phyloP scores from a whole-genome alignment of 2,797 vertebrate species.

The Catostomus latipinnis region DNA sequence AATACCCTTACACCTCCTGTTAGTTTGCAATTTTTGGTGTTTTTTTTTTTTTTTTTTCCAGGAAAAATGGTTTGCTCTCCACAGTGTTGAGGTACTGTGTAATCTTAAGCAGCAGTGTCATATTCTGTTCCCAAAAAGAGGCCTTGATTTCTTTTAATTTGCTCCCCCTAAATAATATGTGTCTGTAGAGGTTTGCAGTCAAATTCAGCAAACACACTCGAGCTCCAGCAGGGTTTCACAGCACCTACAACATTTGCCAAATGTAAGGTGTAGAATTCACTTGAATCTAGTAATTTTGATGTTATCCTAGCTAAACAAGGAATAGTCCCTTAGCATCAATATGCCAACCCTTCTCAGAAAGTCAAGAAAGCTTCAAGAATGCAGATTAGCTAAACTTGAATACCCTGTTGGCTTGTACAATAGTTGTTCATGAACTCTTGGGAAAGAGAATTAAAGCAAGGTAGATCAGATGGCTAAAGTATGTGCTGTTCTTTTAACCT shows the following conservation, averaged over 20 bases:
- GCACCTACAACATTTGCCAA: not conserved
- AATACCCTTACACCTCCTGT: not conserved
- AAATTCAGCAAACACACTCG: not conserved
- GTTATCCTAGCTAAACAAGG: not conserved
- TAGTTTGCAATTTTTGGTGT: not conserved
- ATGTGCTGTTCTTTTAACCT: too few species aligned
- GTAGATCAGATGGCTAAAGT: too few species aligned
- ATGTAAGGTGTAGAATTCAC: not conserved
- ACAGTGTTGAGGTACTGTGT: not conserved
- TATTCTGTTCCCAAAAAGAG: not conserved
- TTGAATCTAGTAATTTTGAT: not conserved
- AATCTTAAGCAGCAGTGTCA: not conserved
- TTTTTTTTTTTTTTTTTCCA: not conserved
- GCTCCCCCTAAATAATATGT: not conserved
- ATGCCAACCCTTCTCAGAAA: not conserved
- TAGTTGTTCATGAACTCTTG: not conserved
- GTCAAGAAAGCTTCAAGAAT: not conserved
- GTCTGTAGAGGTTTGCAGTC: too few species aligned
- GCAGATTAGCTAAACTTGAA: not conserved
- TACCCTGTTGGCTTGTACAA: conserved; percentile 6
- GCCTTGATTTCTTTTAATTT: not conserved
- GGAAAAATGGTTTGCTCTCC: not conserved
- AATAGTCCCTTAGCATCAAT: not conserved
- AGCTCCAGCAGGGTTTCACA: not conserved
- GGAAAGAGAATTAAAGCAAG: not conserved